Percentiles rank a stretch among this genome's conserved stretches.
phyloP scores from a whole-genome alignment of 2,888 invertebrate genomes.

The Barypeithes pellucidus region DNA sequence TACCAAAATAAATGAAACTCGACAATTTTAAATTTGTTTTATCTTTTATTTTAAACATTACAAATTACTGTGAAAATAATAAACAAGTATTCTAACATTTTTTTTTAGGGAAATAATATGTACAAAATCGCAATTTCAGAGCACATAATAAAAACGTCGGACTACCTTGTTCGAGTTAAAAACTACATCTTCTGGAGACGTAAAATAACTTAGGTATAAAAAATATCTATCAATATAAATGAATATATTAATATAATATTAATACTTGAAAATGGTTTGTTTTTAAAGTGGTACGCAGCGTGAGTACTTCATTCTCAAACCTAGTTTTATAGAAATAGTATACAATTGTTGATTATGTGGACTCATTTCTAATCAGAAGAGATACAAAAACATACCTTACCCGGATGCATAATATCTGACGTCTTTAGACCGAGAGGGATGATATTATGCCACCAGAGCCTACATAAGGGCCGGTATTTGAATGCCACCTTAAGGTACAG shows the following conservation, averaged over 20 bases:
- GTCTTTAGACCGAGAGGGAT: too few species aligned
- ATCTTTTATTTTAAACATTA: conserved; percentile 60
- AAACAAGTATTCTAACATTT: conserved; percentile 70
- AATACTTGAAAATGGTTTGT: conserved; percentile 66
- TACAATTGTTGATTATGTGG: too few species aligned
- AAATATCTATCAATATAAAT: conserved; percentile 62
- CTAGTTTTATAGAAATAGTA: conserved; percentile 32
- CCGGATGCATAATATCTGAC: too few species aligned
- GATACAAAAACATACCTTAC: too few species aligned
- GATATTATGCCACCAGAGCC: too few species aligned
- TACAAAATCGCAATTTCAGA: conserved; percentile 63
- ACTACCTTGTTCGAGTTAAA: conserved; percentile 63
- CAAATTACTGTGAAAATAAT: conserved; percentile 66
- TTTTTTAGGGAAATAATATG: conserved; percentile 65
- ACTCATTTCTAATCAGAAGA: too few species aligned
- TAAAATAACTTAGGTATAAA: conserved; percentile 62
- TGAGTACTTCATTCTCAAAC: conserved; percentile 40
- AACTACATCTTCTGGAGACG: conserved; percentile 62
- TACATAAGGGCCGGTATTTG: too few species aligned
- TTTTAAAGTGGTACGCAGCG: conserved; percentile 57
- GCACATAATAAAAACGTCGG: conserved; percentile 63
- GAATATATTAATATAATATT: conserved; percentile 64
- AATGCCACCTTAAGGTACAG: too few species aligned
- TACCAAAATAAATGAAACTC: conserved; percentile 5
- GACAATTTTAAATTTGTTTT: conserved; percentile 26